Evolutionary conservation across 1,140 invertebrate species (phyloP).

Genomic region (Solenopsis invicta): DNA sequence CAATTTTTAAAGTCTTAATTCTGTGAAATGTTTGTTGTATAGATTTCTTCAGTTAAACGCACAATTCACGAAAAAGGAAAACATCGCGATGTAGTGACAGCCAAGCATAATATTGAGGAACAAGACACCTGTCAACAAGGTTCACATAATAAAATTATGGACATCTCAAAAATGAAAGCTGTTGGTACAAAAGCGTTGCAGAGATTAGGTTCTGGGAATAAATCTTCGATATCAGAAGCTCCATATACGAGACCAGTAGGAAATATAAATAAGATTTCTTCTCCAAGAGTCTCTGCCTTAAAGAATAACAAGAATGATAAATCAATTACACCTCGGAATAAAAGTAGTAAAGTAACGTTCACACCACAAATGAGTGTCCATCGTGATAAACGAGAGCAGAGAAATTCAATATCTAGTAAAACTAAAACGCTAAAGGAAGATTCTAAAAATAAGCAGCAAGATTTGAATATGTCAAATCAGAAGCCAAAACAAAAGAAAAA

Average conservation of each 20-base stretch:
- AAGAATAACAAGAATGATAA: background rate
- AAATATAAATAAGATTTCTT: background rate
- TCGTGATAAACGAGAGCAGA: slow-evolving; percentile 49
- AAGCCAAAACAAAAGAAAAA: background rate
- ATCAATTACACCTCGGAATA: background rate
- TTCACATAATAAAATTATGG: background rate
- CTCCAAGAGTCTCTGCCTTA: background rate
- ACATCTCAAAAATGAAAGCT: slow-evolving; percentile 77
- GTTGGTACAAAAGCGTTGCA: slow-evolving; percentile 70
- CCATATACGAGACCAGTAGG: background rate
- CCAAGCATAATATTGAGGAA: slow-evolving; percentile 18
- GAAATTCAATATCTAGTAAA: background rate
- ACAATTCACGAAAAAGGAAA: slow-evolving; percentile 23
- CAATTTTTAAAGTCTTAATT: slow-evolving; percentile 19
- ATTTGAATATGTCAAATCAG: background rate
- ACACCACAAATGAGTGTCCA: slow-evolving; percentile 74
- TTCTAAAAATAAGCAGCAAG: background rate
- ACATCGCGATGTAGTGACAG: slow-evolving; percentile 14
- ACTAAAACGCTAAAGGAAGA: background rate
- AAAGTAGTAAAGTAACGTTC: background rate
- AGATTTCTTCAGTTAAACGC: background rate
- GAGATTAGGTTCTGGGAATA: slow-evolving; percentile 3
- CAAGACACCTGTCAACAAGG: background rate
- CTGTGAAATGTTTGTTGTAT: background rate
- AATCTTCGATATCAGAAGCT: background rate